Conservation (phyloP, 2,888 invertebrate species). For the Alloplasta piceator region DNA sequence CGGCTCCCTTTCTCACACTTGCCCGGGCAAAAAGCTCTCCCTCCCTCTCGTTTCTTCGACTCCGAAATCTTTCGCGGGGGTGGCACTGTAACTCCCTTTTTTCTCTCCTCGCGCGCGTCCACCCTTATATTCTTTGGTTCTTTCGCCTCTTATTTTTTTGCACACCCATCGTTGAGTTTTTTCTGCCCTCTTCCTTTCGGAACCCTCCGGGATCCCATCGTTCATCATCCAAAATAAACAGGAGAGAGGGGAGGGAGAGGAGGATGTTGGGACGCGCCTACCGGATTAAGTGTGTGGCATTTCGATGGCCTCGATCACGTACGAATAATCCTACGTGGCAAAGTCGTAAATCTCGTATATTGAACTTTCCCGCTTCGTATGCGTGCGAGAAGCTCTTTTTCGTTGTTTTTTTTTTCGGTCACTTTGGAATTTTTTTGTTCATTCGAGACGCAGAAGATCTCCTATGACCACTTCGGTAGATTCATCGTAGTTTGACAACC, state of each 20-base stretch:
- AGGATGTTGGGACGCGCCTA: conserved; percentile 62
- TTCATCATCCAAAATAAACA: conserved; percentile 78
- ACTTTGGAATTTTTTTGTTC: conserved; percentile 55
- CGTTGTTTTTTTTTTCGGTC: conserved; percentile 41
- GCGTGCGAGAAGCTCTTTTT: conserved; percentile 38
- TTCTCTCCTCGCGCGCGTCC: conserved; percentile 50
- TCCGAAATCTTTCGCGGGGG: conserved; percentile 30
- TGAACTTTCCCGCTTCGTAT: conserved; percentile 45
- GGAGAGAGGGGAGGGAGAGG: conserved; percentile 62
- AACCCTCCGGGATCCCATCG: conserved; percentile 69
- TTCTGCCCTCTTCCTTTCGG: conserved; percentile 37
- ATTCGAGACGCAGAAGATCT: not conserved
- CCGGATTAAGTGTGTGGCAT: conserved; percentile 63
- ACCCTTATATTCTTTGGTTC: conserved; percentile 59
- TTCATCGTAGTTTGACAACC: conserved; percentile 36
- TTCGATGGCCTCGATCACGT: conserved; percentile 68
- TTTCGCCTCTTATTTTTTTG: conserved; percentile 58
- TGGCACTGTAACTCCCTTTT: conserved; percentile 40
- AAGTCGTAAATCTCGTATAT: conserved; percentile 63
- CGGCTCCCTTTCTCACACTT: conserved; percentile 24
- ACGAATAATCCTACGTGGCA: conserved; percentile 68
- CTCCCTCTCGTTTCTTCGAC: conserved; percentile 67
- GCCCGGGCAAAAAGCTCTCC: conserved; percentile 42
- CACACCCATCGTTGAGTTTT: conserved; percentile 44
- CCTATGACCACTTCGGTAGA: conserved; percentile 1